Percentiles rank a stretch among this genome's conserved stretches.
Evolutionary conservation across 2,888 invertebrate genomes (phyloP).

Genomic region (Hypsopygia costalis): DNA sequence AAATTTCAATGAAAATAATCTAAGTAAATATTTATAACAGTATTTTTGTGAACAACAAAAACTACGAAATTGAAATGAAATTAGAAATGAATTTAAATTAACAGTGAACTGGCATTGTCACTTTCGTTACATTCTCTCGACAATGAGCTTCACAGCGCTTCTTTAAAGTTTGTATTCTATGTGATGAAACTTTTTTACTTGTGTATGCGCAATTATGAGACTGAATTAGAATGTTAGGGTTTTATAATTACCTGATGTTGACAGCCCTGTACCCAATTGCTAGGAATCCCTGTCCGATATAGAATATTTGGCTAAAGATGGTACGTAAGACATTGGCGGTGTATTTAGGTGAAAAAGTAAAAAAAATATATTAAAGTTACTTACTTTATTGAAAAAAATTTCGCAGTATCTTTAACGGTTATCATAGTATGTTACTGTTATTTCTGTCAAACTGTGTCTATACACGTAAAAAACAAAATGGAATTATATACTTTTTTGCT

Average conservation of each 20-base stretch:
- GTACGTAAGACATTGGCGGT: constrained; percentile 6
- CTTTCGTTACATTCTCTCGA: constrained; percentile 29
- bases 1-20: too few relatives aligned
- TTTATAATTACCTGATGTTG: constrained; percentile 36
- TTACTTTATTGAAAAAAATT: too few relatives aligned
- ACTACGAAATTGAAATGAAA: too few relatives aligned
- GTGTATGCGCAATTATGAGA: constrained; percentile 74
- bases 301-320: constrained; percentile 15
- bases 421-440: too few relatives aligned
- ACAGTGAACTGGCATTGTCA: too few relatives aligned
- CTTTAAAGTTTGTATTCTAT: not conserved
- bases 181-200: constrained; percentile 37
- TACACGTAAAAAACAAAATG: too few relatives aligned
- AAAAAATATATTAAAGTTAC: not conserved
- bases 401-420: too few relatives aligned
- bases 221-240: constrained; percentile 68
- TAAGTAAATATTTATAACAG: too few relatives aligned
- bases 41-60: too few relatives aligned
- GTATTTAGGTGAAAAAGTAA: not conserved
- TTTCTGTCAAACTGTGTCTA: too few relatives aligned
- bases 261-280: constrained; percentile 26
- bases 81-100: too few relatives aligned
- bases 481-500: too few relatives aligned
- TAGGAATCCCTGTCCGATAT: constrained; percentile 18
- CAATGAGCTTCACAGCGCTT: constrained; percentile 1